Percentiles rank a stretch among this genome's conserved stretches.
Conservation (phyloP, 2,888 invertebrate genomes). For the Ceratothoa steindachneri region DNA sequence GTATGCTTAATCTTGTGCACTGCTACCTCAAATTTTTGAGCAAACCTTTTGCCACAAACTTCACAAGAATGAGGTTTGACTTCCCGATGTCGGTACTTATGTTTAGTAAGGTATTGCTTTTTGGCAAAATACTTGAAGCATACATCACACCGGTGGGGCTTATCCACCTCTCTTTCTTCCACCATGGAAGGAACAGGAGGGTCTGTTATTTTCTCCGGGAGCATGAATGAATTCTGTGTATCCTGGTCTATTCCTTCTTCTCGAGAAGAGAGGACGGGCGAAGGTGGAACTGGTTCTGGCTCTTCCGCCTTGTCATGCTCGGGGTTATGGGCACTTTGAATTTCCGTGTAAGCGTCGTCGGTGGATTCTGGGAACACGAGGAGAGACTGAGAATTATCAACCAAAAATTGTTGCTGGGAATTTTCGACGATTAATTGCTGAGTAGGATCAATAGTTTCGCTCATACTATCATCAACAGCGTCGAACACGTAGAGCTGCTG, state of each 20-base stretch:
- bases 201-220: slow-evolving; percentile 26
- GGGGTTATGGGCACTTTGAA: not conserved
- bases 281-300: slow-evolving; percentile 21
- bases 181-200: slow-evolving; percentile 4
- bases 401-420: slow-evolving; percentile 40
- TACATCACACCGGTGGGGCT: slow-evolving; percentile 34
- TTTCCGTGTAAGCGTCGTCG: slow-evolving; percentile 12
- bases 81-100: slow-evolving; percentile 42
- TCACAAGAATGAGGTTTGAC: slow-evolving; percentile 47
- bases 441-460: slow-evolving; percentile 36
- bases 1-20: slow-evolving; percentile 48
- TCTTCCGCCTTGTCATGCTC: slow-evolving; percentile 3
- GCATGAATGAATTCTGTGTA: slow-evolving; percentile 18
- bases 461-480: slow-evolving; percentile 32
- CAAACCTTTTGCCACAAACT: slow-evolving; percentile 45
- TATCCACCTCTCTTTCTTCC: slow-evolving; percentile 31
- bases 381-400: slow-evolving; percentile 39
- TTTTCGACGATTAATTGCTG: slow-evolving; percentile 37
- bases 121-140: slow-evolving; percentile 45
- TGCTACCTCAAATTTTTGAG: slow-evolving; percentile 47
- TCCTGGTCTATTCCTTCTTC: slow-evolving; percentile 17
- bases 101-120: slow-evolving; percentile 47
- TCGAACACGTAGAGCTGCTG: slow-evolving; percentile 45
- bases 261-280: not conserved
- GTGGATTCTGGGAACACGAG: slow-evolving; percentile 40